phyloP scores from a whole-genome alignment of 2,113 vertebrate genomes.

The Hiodon tergisus region DNA sequence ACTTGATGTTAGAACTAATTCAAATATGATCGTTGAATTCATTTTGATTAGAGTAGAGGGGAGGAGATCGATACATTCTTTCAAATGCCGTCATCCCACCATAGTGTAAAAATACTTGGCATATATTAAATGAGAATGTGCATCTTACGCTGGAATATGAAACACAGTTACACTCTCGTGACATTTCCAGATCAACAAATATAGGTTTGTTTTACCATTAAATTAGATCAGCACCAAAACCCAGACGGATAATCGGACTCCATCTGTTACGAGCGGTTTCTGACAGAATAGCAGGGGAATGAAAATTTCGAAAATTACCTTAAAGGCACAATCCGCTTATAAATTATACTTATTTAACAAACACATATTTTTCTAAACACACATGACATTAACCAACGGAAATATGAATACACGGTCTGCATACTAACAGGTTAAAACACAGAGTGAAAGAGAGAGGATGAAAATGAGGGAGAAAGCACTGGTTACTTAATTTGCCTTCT shows the following conservation, averaged over 20 bases:
- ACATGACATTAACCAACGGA: no score
- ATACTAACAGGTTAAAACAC: neutral
- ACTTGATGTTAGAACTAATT: neutral
- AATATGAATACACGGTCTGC: no score
- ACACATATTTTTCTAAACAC: neutral
- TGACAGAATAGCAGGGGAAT: neutral
- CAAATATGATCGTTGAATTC: neutral
- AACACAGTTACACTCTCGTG: neutral
- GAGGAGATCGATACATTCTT: neutral
- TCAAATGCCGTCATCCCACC: neutral
- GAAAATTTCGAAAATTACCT: neutral
- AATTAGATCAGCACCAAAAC: neutral
- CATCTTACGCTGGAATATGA: no score
- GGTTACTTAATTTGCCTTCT: slow-evolving; percentile 20
- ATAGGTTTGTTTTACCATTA: neutral
- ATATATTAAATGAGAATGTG: no score
- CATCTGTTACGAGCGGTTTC: slow-evolving; percentile 7
- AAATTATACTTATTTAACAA: neutral
- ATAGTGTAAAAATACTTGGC: neutral
- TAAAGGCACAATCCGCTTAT: neutral
- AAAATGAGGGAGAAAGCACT: slow-evolving; percentile 9
- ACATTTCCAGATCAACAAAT: neutral
- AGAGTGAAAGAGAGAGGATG: slow-evolving; percentile 15
- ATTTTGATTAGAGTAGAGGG: neutral
- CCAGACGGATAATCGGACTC: neutral